A percentile compares a stretch with the other conserved stretches of the same genome.
Evolutionary conservation across 2,888 invertebrate genomes (phyloP).

Genomic region (Eupithecia insigniata): DNA sequence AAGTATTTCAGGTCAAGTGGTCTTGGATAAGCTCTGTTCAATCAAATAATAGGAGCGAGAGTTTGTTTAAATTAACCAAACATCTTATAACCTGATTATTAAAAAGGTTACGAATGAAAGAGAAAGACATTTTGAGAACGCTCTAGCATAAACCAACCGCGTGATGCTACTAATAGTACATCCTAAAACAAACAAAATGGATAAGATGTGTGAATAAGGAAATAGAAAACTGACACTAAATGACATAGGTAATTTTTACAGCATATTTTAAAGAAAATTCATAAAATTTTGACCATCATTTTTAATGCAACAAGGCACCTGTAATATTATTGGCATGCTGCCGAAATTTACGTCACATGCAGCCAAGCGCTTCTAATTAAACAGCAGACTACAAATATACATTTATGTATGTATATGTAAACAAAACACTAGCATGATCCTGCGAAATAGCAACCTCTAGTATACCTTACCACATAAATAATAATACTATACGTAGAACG

Average conservation of each 20-base stretch:
- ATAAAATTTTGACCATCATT: neutral
- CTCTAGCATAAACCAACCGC: neutral
- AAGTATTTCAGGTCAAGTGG: constrained; percentile 36
- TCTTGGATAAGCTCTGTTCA: constrained; percentile 29
- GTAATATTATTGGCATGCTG: constrained; percentile 31
- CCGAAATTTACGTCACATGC: constrained; percentile 55
- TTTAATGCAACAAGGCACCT: neutral
- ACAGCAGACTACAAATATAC: constrained; percentile 44
- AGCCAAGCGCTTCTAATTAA: constrained; percentile 56
- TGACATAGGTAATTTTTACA: neutral
- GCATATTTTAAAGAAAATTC: neutral
- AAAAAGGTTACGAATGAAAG: constrained; percentile 13
- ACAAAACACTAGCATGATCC: neutral
- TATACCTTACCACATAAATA: too few relatives aligned
- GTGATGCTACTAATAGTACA: constrained; percentile 5
- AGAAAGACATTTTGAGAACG: constrained; percentile 12
- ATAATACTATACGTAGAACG: neutral
- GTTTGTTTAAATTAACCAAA: constrained; percentile 12
- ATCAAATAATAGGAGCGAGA: constrained; percentile 30
- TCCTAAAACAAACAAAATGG: neutral
- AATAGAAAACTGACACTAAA: neutral
- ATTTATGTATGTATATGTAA: neutral
- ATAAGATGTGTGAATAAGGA: neutral
- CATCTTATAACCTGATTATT: constrained; percentile 12
- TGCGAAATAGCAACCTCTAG: neutral